These are phyloP conservation scores for Sebastes reedi DNA, from an alignment of 2,797 vertebrate genomes.

Conservation along the genomic window DNA sequence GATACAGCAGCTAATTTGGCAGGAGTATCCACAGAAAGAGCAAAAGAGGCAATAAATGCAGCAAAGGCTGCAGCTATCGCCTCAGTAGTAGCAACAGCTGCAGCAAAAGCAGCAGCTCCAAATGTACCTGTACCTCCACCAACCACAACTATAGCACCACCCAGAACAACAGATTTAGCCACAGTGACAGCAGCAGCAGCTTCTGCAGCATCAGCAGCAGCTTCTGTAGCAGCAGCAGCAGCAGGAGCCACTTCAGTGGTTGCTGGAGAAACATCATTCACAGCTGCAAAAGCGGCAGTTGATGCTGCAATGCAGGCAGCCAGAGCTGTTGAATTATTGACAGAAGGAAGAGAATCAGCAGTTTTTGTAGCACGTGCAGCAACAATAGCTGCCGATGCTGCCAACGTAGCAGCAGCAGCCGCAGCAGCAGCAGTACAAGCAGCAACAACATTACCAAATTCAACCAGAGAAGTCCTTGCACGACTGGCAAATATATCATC, in stretches of 20 bases:
- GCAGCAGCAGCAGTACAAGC: slow-evolving; percentile 10
- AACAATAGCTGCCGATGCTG: not conserved
- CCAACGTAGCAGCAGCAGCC: slow-evolving; percentile 8
- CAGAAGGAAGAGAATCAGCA: not conserved
- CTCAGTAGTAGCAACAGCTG: not conserved
- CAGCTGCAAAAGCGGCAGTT: not conserved
- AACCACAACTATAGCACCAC: not conserved
- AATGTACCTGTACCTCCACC: not conserved
- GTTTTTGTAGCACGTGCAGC: rapidly evolving
- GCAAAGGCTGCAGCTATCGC: not conserved
- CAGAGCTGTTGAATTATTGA: not conserved
- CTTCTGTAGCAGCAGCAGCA: not conserved
- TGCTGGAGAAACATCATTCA: not conserved
- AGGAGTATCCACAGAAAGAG: not conserved
- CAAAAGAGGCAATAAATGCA: not conserved
- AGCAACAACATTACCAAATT: not conserved
- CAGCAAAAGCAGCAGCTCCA: not conserved
- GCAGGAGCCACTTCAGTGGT: not conserved
- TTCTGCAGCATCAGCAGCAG: slow-evolving; percentile 4
- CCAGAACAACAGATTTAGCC: not conserved
- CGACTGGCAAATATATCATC: not conserved
- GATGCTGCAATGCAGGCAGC: not conserved
- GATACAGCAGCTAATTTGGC: not conserved
- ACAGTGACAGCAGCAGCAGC: not conserved
- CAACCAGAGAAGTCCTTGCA: not conserved